Base-by-base conservation (phyloP, 2,888 invertebrate genomes). In the Zygothrica quintamaculata region DNA sequence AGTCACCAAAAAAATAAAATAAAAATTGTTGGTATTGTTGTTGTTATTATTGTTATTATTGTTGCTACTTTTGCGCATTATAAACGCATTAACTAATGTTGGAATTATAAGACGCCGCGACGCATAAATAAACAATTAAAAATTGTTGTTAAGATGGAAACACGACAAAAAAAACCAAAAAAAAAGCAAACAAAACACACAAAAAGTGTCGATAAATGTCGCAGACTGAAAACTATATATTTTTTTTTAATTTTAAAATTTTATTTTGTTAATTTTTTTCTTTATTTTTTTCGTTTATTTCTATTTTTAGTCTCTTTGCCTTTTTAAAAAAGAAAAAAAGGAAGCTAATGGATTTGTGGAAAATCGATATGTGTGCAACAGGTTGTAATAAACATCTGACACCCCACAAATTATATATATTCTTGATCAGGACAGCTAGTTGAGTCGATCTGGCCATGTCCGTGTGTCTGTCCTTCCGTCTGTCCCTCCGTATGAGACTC, bases 1-100 rank as follows among this genome's bases (percentile, higher is more conserved):
- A 74, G 48, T 47, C 64, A 64, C 44, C 58, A 57, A 42, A 43
- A 1, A n/a, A 6, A 26, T 6, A 26, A 12, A 33, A 22, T 22
- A 8, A 9, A 50, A 15, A 6, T 39, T 36, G 22, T 48, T 50
- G 43, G 29, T 60, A 59, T 46, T 51, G 60, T 39, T 47, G 34
- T 26, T 33, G 7, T 51, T 59, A 34, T 26, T 22, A 40, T 8
- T 40, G 40, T 47, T 56, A 48, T 55, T 58, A 47, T 37, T 58
- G 42, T 16, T 73, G 60, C 36, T 47, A 56, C 60, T 72, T 22
- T 81, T 66, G 59, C 68, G 85, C 82, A 80, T 80, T 80, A 80
- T 80, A 80, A 80, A 85, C 72, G 85, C 80, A 80, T 80, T 85
- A 80, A 85, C 79, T 72, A 80, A 72, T 84, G 72, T 65, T 65